Evolutionary conservation across 2,797 vertebrate species (phyloP).

Genomic region (Sternarchorhynchus goeldii): DNA sequence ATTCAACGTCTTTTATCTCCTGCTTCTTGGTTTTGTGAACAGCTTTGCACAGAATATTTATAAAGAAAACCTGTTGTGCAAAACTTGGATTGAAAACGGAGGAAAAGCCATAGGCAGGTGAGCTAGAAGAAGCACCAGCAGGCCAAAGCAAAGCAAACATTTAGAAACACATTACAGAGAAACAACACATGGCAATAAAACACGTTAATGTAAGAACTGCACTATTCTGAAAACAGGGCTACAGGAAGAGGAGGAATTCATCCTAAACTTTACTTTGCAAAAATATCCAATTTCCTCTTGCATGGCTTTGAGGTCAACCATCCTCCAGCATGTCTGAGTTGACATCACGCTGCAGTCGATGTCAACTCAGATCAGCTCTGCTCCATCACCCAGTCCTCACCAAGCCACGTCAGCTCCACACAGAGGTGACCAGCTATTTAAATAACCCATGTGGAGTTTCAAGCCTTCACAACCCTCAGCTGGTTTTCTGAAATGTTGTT

Average conservation of each 20-base stretch:
- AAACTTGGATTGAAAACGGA: too few species aligned
- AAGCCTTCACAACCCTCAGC: not conserved
- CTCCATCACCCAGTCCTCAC: not conserved
- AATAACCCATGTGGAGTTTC: not conserved
- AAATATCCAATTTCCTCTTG: not conserved
- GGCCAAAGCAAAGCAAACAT: too few species aligned
- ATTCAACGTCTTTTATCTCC: not conserved
- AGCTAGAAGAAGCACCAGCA: too few species aligned
- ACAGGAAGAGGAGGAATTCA: not conserved
- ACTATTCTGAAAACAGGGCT: not conserved
- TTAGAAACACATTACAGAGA: not conserved
- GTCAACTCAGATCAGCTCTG: not conserved
- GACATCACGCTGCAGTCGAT: not conserved
- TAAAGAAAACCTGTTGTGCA: too few species aligned
- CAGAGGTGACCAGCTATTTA: not conserved
- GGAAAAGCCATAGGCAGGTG: too few species aligned
- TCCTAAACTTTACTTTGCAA: not conserved
- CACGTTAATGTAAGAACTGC: not conserved
- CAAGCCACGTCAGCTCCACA: not conserved
- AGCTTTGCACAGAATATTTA: too few species aligned
- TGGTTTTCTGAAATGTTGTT: too few species aligned
- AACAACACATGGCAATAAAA: slow-evolving; percentile 11
- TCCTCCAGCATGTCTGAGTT: not conserved
- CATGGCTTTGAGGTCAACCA: not conserved
- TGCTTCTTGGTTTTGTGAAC: too few species aligned